Base-by-base conservation (phyloP, 2,888 invertebrate genomes). In the Allolobophora icterica region DNA sequence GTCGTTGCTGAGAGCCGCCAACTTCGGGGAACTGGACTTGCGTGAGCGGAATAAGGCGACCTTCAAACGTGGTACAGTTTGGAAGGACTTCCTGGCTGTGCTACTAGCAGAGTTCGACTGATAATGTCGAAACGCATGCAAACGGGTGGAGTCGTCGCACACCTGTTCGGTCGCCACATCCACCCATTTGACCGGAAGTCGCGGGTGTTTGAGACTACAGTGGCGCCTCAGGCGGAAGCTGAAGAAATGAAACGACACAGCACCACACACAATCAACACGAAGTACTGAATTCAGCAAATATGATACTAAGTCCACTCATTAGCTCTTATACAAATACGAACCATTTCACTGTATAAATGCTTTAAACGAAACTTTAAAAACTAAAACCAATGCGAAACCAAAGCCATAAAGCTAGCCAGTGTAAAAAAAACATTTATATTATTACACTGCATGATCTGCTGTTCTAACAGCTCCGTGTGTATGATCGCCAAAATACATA, bases 161-260 rank as follows among this genome's bases (percentile, higher is more conserved):
- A 89, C 89, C 30, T 83, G 52, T 17, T 84, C 84, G 8, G 92
- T 89, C 33, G 90, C 84, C 58, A 91, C 83, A 83, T 91, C 84
- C 17, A 92, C 38, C 91, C 91, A 90, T 45, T 83, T 90, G 30
- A 92, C 91, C 19, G 91, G 90, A 42, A 58, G 21, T 17, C 52
- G 90, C 17, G 91, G 90, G 90, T 92, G 92, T 34, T 71, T 90
- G 24, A 40, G n/a, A 34, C 83, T 58, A 52, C 84, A 83, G 90
- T 92, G 92, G 24, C 92, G 87, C 30, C 92, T 34, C 90, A 92
- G 40, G 40, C 91, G 91, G 58, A 91, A 92, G 15, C 92, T 92
- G 89, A 33, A 84, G 8, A 71, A 30, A 83, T 35, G 0, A 45
- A 42, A 40, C 17, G 6, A 52, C 19, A n/a, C 17, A 11, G 71